Base-by-base conservation (phyloP, 2,888 invertebrate genomes). In the Neoitamus cyanurus region DNA sequence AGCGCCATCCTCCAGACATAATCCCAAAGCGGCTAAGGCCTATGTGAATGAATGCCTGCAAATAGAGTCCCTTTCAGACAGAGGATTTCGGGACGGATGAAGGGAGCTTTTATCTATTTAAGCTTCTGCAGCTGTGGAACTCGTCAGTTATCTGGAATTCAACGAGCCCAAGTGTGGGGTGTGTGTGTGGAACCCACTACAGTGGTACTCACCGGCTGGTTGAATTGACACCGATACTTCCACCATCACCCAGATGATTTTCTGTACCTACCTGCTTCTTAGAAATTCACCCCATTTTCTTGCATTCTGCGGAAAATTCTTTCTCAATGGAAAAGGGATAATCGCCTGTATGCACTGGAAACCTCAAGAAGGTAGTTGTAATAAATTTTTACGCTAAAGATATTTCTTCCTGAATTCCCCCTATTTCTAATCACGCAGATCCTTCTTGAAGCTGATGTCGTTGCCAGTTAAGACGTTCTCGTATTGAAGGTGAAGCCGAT, bases 91-190 rank as follows among this genome's bases (percentile, higher is more conserved):
- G 42, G 20, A 37, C 36, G 28, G 42, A 75, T 75, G 28, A 42
- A 75, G 20, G 75, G n/a, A 75, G 75, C 75, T 75, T 75, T 75
- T 75, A 46, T 42, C 75, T 75, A 46, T 75, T 75, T 36, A 31
- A 73, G 73, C 36, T 36, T 36, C 20, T 36, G 28, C 34, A 34
- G 25, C 13, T 42, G 75, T 75, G 75, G 42, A 75, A 75, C 75
- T 42, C 36, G 58, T 58, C 58, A 58, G 20, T 15, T 58, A 58
- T 58, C 58, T 42, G 42, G 42, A 42, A 42, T 42, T 42, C 42
- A n/a, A 58, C 15, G 25, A 25, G 25, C 25, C 7, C 20, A 6
- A 58, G 58, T 6, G 58, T 25, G 42, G 7, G 75, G 25, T 20
- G n/a, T 15, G 58, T 25, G 42, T 37, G 75, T 75, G 75, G 75